Evolutionary conservation across 1,140 invertebrate species (phyloP).

Genomic region (Sarcophaga bullata): DNA sequence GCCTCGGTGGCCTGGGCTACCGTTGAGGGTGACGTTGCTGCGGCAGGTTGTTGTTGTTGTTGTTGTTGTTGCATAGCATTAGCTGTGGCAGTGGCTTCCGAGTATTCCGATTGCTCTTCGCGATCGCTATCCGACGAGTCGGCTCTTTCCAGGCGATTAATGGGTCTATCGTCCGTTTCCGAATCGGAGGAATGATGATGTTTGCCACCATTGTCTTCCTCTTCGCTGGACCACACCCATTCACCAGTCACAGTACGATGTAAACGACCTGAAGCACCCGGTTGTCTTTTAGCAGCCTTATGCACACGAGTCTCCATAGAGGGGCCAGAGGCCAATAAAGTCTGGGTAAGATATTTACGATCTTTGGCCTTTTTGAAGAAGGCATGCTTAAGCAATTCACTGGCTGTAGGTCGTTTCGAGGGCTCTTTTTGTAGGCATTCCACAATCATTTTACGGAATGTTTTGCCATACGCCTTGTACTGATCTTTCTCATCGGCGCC

Average conservation of each 20-base stretch:
- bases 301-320: slow-evolving; percentile 89
- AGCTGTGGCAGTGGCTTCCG: slow-evolving; percentile 46
- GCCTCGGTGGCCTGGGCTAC: slow-evolving; percentile 36
- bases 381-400: slow-evolving; percentile 97
- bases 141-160: slow-evolving; percentile 69
- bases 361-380: slow-evolving; percentile 99
- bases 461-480: slow-evolving; percentile 97
- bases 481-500: slow-evolving; percentile 96
- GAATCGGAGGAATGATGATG: slow-evolving; percentile 64
- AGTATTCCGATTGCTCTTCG: slow-evolving; percentile 64
- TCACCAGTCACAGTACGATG: slow-evolving; percentile 96
- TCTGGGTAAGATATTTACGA: slow-evolving; percentile 92
- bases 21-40: slow-evolving; percentile 44
- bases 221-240: slow-evolving; percentile 97
- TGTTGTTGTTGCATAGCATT: slow-evolving; percentile 37
- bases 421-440: slow-evolving; percentile 97
- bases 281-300: slow-evolving; percentile 86
- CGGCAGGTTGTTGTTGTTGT: slow-evolving; percentile 16
- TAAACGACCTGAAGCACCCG: slow-evolving; percentile 89
- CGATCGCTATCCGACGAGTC: slow-evolving; percentile 71
- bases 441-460: slow-evolving; percentile 94
- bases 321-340: slow-evolving; percentile 85
- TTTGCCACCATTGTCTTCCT: slow-evolving; percentile 67
- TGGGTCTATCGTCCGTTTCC: slow-evolving; percentile 67
- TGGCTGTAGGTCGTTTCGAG: slow-evolving; percentile 92